Evolutionary conservation across 2,888 invertebrate species (phyloP), one percentile per base, ranked within the genome.

Genomic region (Andricus curvator): DNA sequence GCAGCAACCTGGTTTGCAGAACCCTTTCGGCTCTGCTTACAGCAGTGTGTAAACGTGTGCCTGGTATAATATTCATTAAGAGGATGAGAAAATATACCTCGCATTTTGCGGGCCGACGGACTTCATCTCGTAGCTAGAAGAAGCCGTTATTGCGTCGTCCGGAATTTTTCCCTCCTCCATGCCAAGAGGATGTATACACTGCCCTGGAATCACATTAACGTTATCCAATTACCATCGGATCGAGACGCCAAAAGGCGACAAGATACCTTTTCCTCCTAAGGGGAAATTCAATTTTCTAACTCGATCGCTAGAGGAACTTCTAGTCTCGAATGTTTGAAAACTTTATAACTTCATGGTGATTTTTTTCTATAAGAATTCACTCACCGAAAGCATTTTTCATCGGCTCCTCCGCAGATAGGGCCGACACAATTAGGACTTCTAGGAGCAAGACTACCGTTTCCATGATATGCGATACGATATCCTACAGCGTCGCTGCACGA

Each of bases 41-140:
- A 74, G 33, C 56, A 51, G 33, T 25, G 74, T 74, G 25, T 56
- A 20, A 70, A 33, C 51, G 74, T 6, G 51, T 74, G 74, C n/a
- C 56, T 25, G 74, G 25, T 74, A 74, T 74, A 56, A 74, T 74
- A 56, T 74, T 74, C 74, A 74, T 74, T 74, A 74, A 74, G 56
- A 74, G 51, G 56, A 74, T 74, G 74, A 56, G 70, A 74, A 74
- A 56, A 74, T 74, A 94, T 94, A 97, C 98, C 98, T 96, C 84
- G 97, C 97, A 92, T 97, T 97, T 88, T 97, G 96, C 51, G 98
- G 97, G 77, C 98, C 98, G 56, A 97, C 97, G 87, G 96, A 97
- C 91, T 97, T 96, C 88, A 95, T 95, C 92, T 98, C 97, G 93
- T 96, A 96, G 86, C 96, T 97, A 78, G 97, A 97, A 91, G 97